Evolutionary conservation across 2,888 invertebrate genomes (phyloP).

Genomic region (Calliopum simillimum): DNA sequence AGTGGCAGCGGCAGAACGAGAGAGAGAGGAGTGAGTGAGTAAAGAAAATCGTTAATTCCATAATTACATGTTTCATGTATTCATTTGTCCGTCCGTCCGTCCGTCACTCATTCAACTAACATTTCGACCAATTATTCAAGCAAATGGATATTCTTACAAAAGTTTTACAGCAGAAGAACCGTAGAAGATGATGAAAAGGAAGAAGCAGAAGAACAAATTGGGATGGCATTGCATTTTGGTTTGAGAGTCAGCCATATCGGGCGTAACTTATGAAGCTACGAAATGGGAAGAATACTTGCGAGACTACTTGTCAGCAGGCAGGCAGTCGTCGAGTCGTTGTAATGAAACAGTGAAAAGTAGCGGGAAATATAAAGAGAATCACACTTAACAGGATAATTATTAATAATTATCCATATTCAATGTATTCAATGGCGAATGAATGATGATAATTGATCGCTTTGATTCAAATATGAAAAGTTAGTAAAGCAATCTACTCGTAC

Average conservation of each 20-base stretch:
- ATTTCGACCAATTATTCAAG: neutral
- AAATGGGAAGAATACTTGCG: neutral
- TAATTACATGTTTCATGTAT: slow-evolving; percentile 64
- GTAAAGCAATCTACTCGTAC: too few relatives aligned
- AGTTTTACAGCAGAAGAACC: slow-evolving; percentile 13
- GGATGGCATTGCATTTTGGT: neutral
- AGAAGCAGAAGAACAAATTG: neutral
- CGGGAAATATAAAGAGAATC: neutral
- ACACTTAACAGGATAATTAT: slow-evolving; percentile 28
- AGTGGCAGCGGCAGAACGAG: neutral
- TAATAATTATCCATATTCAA: slow-evolving; percentile 28
- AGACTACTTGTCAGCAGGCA: too few relatives aligned
- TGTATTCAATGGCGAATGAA: slow-evolving; percentile 2
- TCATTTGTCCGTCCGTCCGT: neutral
- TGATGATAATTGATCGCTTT: slow-evolving; percentile 28
- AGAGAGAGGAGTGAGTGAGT: neutral
- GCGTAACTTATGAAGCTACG: neutral
- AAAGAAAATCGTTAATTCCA: slow-evolving; percentile 62
- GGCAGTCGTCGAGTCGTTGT: too few relatives aligned
- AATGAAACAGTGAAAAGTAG: neutral
- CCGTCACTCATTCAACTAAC: slow-evolving; percentile 7
- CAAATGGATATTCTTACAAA: slow-evolving; percentile 12
- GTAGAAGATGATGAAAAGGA: neutral
- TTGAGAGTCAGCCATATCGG: neutral
- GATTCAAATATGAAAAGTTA: too few relatives aligned